A percentile compares a stretch with the other conserved stretches of the same genome.
Conservation (phyloP, 1,140 invertebrate genomes). For the Telenomus remus region DNA sequence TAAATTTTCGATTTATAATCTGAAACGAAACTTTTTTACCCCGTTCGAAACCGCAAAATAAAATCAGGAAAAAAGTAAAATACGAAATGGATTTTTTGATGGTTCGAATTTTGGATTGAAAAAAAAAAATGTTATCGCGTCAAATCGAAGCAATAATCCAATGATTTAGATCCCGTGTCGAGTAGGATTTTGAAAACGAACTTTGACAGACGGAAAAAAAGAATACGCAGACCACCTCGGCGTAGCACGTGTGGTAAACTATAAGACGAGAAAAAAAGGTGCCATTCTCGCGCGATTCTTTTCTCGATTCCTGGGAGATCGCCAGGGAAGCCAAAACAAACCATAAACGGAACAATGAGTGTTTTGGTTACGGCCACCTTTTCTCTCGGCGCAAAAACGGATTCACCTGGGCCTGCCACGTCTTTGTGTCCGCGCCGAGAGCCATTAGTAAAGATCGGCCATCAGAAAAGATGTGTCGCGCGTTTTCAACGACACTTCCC, state of each 20-base stretch:
- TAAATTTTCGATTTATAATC: no score
- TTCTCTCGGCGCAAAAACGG: slow-evolving; percentile 47
- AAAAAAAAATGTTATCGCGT: slow-evolving; percentile 28
- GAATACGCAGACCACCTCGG: slow-evolving; percentile 42
- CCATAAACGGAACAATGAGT: slow-evolving; percentile 66
- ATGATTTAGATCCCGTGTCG: slow-evolving; percentile 37
- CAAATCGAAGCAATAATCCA: slow-evolving; percentile 35
- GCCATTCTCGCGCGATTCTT: slow-evolving; percentile 48
- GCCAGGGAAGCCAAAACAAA: slow-evolving; percentile 61
- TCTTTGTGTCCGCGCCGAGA: slow-evolving; percentile 25
- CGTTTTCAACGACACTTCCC: slow-evolving; percentile 51
- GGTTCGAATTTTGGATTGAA: not conserved
- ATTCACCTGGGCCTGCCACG: slow-evolving; percentile 34
- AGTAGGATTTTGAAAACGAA: slow-evolving; percentile 44
- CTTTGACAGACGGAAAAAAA: slow-evolving; percentile 47
- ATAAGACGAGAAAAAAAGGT: slow-evolving; percentile 46
- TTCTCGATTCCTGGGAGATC: slow-evolving; percentile 43
- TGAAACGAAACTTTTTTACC: no score
- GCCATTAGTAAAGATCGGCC: slow-evolving; percentile 49
- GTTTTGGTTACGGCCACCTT: slow-evolving; percentile 60
- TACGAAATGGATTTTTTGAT: no score
- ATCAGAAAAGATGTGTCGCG: slow-evolving; percentile 42
- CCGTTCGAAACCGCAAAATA: no score
- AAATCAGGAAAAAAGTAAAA: not conserved
- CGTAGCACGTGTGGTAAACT: slow-evolving; percentile 33